Percentiles rank a stretch among this genome's conserved stretches.
phyloP scores from a whole-genome alignment of 23 tunicate species.

The Styela clava region DNA sequence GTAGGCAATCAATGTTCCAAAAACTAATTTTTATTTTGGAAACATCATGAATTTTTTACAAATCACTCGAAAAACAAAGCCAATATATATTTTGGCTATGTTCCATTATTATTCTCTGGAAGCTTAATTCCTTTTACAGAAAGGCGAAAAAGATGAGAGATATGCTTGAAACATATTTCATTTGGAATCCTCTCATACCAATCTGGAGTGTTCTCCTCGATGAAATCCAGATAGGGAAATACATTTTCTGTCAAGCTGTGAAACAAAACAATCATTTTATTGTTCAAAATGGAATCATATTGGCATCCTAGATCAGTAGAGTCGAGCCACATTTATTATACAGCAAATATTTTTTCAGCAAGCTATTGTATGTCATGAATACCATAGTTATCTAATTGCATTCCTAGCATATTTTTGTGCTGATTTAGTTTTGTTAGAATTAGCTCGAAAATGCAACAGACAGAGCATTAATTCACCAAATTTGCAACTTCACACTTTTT shows the following conservation, averaged over 20 bases:
- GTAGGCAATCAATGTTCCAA: background rate
- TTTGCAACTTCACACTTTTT: too few species aligned
- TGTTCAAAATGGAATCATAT: too few species aligned
- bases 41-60: too few species aligned
- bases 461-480: too few species aligned
- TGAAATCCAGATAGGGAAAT: constrained; percentile 2
- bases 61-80: too few species aligned
- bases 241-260: background rate
- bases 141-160: background rate
- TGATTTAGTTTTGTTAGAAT: too few species aligned
- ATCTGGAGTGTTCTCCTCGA: background rate
- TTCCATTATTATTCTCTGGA: background rate
- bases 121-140: background rate
- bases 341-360: too few species aligned
- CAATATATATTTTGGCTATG: background rate
- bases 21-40: background rate
- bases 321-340: too few species aligned
- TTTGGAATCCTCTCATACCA: background rate
- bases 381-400: too few species aligned
- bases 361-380: too few species aligned
- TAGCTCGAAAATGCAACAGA: too few species aligned
- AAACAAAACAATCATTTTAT: background rate
- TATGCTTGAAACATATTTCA: constrained; percentile 8
- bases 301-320: background rate
- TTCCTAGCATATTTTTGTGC: too few species aligned